phyloP scores from a whole-genome alignment of 2,797 vertebrate genomes.

The Masticophis lateralis region DNA sequence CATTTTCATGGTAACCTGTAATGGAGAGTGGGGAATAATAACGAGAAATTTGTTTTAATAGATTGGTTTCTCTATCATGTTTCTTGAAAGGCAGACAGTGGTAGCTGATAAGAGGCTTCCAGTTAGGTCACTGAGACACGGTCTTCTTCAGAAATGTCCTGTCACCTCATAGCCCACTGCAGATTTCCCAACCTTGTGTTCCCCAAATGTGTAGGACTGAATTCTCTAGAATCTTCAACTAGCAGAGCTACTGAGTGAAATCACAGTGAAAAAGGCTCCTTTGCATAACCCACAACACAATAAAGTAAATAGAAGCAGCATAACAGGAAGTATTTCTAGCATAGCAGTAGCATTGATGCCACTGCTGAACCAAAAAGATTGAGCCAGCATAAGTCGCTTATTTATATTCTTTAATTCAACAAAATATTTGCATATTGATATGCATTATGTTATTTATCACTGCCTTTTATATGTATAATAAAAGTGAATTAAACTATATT shows the following conservation, averaged over 20 bases:
- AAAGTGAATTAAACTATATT: neutral
- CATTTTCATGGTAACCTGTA: slow-evolving; percentile 89
- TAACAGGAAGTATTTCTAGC: neutral
- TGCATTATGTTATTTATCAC: neutral
- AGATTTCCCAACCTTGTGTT: neutral
- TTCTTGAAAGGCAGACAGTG: neutral
- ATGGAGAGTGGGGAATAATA: neutral
- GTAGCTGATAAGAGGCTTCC: neutral
- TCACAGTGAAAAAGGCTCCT: neutral
- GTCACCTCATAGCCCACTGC: neutral
- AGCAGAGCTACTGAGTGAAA: neutral
- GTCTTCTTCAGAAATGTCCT: neutral
- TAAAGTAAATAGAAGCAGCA: neutral
- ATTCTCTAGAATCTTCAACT: neutral
- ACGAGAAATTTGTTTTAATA: neutral
- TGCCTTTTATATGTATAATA: neutral
- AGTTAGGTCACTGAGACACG: neutral
- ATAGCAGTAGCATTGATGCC: neutral
- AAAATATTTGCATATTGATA: neutral
- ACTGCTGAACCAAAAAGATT: neutral
- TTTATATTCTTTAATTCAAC: neutral
- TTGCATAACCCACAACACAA: neutral
- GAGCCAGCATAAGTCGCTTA: neutral
- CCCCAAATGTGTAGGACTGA: neutral
- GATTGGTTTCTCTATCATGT: neutral